Evolutionary conservation across 2,797 vertebrate genomes (phyloP).

Genomic region (Orientallactaga sibirica): DNA sequence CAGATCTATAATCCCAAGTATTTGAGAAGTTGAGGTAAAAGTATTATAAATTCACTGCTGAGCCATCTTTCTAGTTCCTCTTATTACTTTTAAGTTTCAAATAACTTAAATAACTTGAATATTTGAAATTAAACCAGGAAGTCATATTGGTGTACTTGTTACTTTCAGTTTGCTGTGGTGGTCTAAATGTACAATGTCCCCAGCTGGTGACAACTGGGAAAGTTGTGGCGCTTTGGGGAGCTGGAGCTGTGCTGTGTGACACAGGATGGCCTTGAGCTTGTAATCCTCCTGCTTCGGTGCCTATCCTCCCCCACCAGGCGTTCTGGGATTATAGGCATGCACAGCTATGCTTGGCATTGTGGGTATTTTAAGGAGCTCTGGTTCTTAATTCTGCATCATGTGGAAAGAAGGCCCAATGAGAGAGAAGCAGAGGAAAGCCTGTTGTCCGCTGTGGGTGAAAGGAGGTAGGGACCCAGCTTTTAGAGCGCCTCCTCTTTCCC

Average conservation of each 20-base stretch:
- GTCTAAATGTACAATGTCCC: too few relatives aligned
- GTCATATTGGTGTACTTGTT: slow-evolving; percentile 40
- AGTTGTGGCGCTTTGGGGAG: too few relatives aligned
- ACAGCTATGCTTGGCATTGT: not conserved
- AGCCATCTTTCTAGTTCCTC: too few relatives aligned
- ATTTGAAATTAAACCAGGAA: not conserved
- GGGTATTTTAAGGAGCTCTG: not conserved
- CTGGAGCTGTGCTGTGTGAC: too few relatives aligned
- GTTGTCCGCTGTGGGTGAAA: too few relatives aligned
- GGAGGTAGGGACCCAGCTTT: not conserved
- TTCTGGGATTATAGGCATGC: not conserved
- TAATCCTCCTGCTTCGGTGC: not conserved
- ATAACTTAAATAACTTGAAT: not conserved
- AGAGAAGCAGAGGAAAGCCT: not conserved
- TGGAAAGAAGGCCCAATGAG: not conserved
- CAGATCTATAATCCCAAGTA: too few relatives aligned
- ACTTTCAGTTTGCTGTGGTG: not conserved
- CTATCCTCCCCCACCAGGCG: too few relatives aligned
- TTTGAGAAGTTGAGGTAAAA: too few relatives aligned
- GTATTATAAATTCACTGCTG: too few relatives aligned
- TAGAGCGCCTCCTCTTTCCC: not conserved
- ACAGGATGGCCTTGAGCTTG: not conserved
- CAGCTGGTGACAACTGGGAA: too few relatives aligned
- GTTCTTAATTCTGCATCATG: slow-evolving; percentile 16
- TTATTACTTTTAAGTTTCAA: slow-evolving; percentile 24